phyloP scores from a whole-genome alignment of 2,888 invertebrate species.

The Sesia bembeciformis region DNA sequence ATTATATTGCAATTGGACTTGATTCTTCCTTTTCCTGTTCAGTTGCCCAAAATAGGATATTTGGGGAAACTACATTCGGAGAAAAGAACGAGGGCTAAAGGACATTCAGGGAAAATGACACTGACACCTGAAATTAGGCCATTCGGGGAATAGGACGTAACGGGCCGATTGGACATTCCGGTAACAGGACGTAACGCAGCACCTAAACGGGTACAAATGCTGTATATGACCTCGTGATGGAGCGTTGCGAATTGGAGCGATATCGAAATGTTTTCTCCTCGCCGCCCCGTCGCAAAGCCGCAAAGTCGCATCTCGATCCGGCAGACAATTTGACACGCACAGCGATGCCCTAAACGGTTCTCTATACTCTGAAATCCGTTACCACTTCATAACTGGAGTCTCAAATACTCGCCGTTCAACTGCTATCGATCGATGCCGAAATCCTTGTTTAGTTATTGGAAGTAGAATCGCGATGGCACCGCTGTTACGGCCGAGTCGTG shows the following conservation, averaged over 20 bases:
- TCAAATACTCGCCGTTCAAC: constrained; percentile 4
- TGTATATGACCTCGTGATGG: constrained; percentile 1
- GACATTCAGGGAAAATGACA: too few species aligned
- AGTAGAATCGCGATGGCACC: constrained; percentile 28
- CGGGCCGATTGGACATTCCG: too few species aligned
- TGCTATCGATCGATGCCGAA: constrained; percentile 22
- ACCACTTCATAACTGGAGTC: constrained; percentile 8
- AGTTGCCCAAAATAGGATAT: too few species aligned
- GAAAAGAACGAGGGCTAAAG: too few species aligned
- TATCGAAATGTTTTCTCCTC: constrained; percentile 14
- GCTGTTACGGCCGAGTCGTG: constrained; percentile 33
- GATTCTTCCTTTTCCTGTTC: too few species aligned
- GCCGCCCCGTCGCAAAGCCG: constrained; percentile 11
- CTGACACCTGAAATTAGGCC: too few species aligned
- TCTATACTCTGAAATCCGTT: constrained; percentile 9
- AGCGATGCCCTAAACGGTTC: background rate
- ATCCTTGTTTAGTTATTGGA: constrained; percentile 13
- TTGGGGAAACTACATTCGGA: too few species aligned
- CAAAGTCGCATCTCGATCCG: constrained; percentile 12
- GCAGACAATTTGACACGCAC: constrained; percentile 4
- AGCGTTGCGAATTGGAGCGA: constrained; percentile 12
- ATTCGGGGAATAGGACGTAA: too few species aligned
- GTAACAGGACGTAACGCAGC: too few species aligned
- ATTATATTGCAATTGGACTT: too few species aligned
- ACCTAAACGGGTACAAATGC: too few species aligned